Percentiles rank a stretch among this genome's conserved stretches.
phyloP scores from a whole-genome alignment of 2,888 invertebrate species.

The Cheilosia vulpina region DNA sequence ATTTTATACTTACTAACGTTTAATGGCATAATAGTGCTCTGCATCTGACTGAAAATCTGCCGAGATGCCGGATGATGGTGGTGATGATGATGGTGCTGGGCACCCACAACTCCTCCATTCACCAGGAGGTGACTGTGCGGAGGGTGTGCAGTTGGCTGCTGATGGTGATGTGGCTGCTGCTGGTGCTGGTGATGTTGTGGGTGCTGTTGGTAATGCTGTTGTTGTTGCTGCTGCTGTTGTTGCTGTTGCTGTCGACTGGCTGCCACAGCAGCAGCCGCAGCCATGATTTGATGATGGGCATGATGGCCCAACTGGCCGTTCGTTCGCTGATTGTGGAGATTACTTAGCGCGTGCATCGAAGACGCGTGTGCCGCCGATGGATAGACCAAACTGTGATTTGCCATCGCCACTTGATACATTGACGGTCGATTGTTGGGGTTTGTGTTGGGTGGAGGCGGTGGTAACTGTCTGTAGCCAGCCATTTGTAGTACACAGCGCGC shows the following conservation, averaged over 20 bases:
- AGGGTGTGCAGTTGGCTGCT: slow-evolving; percentile 64
- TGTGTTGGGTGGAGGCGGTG: slow-evolving; percentile 78
- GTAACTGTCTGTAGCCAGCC: slow-evolving; percentile 78
- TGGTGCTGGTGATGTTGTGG: slow-evolving; percentile 69
- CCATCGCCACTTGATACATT: slow-evolving; percentile 83
- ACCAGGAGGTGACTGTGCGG: slow-evolving; percentile 67
- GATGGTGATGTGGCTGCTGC: slow-evolving; percentile 71
- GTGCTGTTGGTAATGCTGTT: slow-evolving; percentile 75
- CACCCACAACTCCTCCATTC: slow-evolving; percentile 66
- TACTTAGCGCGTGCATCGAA: slow-evolving; percentile 82
- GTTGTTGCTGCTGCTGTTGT: slow-evolving; percentile 78
- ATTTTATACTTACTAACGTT: slow-evolving; percentile 83
- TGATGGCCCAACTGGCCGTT: slow-evolving; percentile 76
- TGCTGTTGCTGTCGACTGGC: slow-evolving; percentile 78
- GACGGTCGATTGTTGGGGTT: slow-evolving; percentile 78
- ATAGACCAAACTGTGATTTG: slow-evolving; percentile 83
- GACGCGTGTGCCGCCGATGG: slow-evolving; percentile 82
- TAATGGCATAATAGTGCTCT: slow-evolving; percentile 83
- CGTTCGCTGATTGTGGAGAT: slow-evolving; percentile 81
- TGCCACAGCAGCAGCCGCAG: slow-evolving; percentile 80
- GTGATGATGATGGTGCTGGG: slow-evolving; percentile 68
- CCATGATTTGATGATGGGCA: slow-evolving; percentile 81
- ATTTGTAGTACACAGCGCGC: slow-evolving; percentile 61
- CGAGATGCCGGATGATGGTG: slow-evolving; percentile 77
- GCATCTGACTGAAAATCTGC: slow-evolving; percentile 83